A percentile compares a stretch with the other conserved stretches of the same genome.
Evolutionary conservation across 2,113 vertebrate species (phyloP).

Genomic region (Erpornis zantholeuca): DNA sequence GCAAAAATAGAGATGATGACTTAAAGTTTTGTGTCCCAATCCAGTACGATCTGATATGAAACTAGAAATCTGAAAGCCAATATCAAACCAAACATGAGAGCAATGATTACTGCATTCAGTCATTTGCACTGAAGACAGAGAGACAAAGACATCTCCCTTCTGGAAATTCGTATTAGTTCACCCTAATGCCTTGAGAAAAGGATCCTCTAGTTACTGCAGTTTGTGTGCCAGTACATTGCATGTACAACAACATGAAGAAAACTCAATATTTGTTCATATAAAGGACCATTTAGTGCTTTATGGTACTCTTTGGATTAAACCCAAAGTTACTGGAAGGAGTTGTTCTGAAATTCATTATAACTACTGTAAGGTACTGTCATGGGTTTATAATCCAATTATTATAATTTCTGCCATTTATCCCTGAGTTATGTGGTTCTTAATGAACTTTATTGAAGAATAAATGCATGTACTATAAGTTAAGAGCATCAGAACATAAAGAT

Average conservation of each 20-base stretch:
- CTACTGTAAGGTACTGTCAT: neutral
- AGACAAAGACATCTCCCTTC: neutral
- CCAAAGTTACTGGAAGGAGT: neutral
- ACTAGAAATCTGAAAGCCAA: neutral
- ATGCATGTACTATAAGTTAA: conserved; percentile 5
- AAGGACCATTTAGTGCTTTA: neutral
- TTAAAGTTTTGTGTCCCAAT: neutral
- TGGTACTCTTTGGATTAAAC: neutral
- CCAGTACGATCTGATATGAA: neutral
- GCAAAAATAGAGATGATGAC: neutral
- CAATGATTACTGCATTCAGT: neutral
- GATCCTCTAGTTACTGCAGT: neutral
- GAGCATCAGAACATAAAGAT: neutral
- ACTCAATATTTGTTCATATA: neutral
- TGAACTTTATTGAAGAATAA: conserved; percentile 14
- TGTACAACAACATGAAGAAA: neutral
- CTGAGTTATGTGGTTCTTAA: neutral
- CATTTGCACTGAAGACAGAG: neutral
- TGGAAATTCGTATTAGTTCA: neutral
- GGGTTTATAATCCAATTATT: conserved; percentile 16
- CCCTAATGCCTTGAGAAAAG: neutral
- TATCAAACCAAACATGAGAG: neutral
- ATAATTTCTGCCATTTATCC: neutral
- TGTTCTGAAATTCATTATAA: neutral
- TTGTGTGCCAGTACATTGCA: neutral